Percentiles rank a stretch among this genome's conserved stretches.
Conservation (phyloP, 2,113 vertebrate genomes). For the Eublepharis macularius region DNA sequence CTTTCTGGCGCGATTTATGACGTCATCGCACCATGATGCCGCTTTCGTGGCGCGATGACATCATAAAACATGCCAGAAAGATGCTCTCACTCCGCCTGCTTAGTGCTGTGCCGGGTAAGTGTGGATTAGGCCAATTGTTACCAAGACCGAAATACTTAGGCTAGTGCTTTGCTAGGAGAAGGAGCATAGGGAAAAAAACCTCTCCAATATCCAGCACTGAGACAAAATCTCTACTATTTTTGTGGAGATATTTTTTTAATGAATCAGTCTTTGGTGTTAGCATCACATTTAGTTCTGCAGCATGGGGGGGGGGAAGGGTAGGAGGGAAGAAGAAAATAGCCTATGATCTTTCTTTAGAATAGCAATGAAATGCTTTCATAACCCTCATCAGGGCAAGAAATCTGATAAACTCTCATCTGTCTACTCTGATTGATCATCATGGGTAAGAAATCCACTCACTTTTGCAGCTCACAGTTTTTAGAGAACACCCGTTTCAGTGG, state of each 20-base stretch:
- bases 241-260: slow-evolving; percentile 29
- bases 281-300: slow-evolving; percentile 32
- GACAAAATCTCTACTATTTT: neutral
- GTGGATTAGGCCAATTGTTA: no score
- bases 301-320: neutral
- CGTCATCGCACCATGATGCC: no score
- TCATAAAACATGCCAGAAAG: no score
- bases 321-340: neutral
- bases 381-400: slow-evolving; percentile 25
- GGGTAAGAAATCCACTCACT: slow-evolving; percentile 23
- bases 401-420: neutral
- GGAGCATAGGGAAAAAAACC: neutral
- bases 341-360: neutral
- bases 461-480: slow-evolving; percentile 4
- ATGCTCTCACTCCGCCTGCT: no score
- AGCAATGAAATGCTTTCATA: neutral
- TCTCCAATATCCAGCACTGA: neutral
- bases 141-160: neutral
- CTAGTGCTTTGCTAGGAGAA: neutral
- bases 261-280: slow-evolving; percentile 28
- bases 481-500: slow-evolving; percentile 1
- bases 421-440: neutral
- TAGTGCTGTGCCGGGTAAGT: no score
- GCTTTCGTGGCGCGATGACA: no score
- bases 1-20: no score